Conservation (phyloP, 2,888 invertebrate genomes). For the Phortica magna region DNA sequence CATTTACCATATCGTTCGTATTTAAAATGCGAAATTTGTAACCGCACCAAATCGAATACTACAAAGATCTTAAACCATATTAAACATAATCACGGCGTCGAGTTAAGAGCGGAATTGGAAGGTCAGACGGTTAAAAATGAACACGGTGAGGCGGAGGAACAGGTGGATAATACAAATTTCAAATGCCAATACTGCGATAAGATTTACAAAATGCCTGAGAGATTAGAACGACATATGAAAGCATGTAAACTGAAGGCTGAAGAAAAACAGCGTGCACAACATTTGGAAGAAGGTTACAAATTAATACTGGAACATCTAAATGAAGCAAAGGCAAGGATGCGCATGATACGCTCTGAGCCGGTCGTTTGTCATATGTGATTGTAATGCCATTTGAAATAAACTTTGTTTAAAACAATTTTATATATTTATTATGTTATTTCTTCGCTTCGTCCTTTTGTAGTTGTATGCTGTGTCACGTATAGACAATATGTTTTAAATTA, state of each 20-base stretch:
- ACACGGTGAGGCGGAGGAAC: not conserved
- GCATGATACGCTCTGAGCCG: not conserved
- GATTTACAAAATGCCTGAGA: constrained; percentile 47
- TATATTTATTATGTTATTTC: too few relatives aligned
- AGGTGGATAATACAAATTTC: not conserved
- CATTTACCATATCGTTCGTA: constrained; percentile 72
- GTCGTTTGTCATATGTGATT: not conserved
- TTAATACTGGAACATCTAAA: not conserved
- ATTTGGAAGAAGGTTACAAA: constrained; percentile 18
- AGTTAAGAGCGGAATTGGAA: constrained; percentile 53
- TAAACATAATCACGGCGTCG: constrained; percentile 63
- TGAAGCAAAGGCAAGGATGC: not conserved
- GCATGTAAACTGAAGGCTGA: not conserved
- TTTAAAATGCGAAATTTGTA: constrained; percentile 67
- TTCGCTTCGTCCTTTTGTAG: too few relatives aligned
- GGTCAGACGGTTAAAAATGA: constrained; percentile 39
- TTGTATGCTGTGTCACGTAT: too few relatives aligned
- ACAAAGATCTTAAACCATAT: constrained; percentile 70
- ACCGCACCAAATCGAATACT: constrained; percentile 71
- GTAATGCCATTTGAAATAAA: too few relatives aligned
- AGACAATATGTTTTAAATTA: too few relatives aligned
- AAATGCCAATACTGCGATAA: constrained; percentile 61
- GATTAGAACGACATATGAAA: not conserved
- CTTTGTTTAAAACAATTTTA: too few relatives aligned
- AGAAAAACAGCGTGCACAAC: not conserved